Evolutionary conservation across 2,797 vertebrate genomes (phyloP).

Genomic region (Intellagama lesueurii): DNA sequence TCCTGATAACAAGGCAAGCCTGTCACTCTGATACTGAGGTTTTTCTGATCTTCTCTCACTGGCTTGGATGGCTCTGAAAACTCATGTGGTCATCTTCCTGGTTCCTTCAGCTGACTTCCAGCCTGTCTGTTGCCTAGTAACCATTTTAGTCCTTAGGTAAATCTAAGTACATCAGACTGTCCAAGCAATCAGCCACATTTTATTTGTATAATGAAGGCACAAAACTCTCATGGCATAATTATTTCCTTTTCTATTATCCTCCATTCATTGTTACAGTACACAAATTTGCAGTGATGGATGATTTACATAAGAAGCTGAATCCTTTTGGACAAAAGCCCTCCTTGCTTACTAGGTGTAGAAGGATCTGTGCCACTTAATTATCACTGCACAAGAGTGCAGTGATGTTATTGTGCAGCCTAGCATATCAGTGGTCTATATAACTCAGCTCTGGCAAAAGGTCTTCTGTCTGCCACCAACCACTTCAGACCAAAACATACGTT

Average conservation of each 20-base stretch:
- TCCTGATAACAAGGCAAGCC: background rate
- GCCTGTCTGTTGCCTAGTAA: slow-evolving; percentile 63
- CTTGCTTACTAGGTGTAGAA: too few species aligned
- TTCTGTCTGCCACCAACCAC: background rate
- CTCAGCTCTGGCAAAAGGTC: background rate
- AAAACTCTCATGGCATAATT: background rate
- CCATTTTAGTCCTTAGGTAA: slow-evolving; percentile 26
- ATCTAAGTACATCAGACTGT: background rate
- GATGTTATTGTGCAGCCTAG: too few species aligned
- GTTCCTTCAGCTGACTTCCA: slow-evolving; percentile 14
- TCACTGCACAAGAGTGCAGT: too few species aligned
- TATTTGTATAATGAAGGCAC: slow-evolving; percentile 8
- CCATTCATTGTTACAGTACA: too few species aligned
- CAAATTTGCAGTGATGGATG: background rate
- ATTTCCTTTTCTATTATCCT: background rate
- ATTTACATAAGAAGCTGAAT: background rate
- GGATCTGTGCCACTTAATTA: too few species aligned
- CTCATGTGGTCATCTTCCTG: slow-evolving; percentile 31
- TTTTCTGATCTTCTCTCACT: background rate
- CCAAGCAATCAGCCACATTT: slow-evolving; percentile 19
- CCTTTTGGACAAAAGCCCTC: too few species aligned
- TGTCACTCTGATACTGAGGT: background rate
- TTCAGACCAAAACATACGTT: background rate
- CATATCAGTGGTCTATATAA: too few species aligned
- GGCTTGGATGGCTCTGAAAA: background rate